Conservation (phyloP, 2,113 vertebrate genomes). For the Anthoscopus minutus region DNA sequence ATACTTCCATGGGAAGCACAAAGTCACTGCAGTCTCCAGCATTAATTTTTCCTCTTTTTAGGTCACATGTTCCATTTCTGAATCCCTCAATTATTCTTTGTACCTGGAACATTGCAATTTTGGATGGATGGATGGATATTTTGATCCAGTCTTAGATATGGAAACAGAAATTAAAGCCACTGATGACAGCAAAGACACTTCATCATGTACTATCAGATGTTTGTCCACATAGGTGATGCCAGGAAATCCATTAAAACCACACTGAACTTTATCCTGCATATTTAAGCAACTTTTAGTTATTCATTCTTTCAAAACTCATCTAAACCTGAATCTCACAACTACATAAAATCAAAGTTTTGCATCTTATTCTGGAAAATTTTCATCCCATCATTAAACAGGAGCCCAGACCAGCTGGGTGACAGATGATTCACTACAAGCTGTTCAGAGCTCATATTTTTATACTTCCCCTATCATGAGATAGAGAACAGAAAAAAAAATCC, state of each 20-base stretch:
- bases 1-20: background rate
- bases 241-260: background rate
- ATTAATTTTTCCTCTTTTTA: background rate
- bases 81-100: background rate
- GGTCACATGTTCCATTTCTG: background rate
- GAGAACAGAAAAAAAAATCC: background rate
- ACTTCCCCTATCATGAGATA: background rate
- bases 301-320: background rate
- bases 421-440: background rate
- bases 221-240: background rate
- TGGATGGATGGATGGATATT: background rate
- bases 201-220: background rate
- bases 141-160: background rate
- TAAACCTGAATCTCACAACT: background rate
- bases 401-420: background rate
- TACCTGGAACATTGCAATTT: background rate
- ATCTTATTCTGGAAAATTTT: background rate
- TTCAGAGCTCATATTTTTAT: background rate
- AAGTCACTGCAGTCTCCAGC: background rate
- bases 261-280: background rate
- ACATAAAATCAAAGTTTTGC: background rate
- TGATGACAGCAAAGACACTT: background rate
- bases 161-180: background rate
- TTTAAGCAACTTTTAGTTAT: background rate
- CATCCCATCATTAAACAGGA: background rate